Evolutionary conservation across 2,113 vertebrate genomes (phyloP), one percentile per base, ranked within the genome.

Genomic region (Canis aureus): DNA sequence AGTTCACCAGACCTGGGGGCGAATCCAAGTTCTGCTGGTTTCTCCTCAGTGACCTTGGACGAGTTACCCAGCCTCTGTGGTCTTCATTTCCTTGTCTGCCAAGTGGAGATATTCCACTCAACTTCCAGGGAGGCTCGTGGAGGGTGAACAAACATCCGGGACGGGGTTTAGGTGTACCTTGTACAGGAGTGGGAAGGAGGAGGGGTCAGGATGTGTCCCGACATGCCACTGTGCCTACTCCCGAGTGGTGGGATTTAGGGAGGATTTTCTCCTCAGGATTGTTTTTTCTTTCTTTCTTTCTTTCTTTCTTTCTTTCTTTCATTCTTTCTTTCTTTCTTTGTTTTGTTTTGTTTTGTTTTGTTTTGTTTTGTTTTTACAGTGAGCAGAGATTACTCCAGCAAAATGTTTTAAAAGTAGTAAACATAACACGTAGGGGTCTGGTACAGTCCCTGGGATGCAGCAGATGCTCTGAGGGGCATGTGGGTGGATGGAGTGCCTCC

Each of bases 71-170:
- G 55, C 35, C 66, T 78, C 53, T 69, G 92, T 87, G 60, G 78
- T 81, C 90, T 43, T 84, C 32, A 2, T 74, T 92, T 69, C 60
- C 79, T 94, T 35, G 11, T 71, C 66, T 89, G 64, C 57, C 82
- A 16, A 51, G 20, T 22, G 29, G 16, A 69, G 23, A 87, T 19
- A 9, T 89, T 64, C 71, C 32, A 25, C 59, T 93, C 64, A 17
- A 22, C 74, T 87, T 53, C 69, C 79, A 57, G 76, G 64, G 94
- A 71, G 62, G 64, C 35, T 32, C 2, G 64, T n/a, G 49, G 66
- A 53, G 62, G 73, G 57, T 0, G 43, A 43, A 2, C 16, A 29
- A 74, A 16, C n/a, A 43, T 22, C 49, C 10, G n/a, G 80, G 64
- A 19, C 5, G 0, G 11, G 53, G 66, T 27, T 38, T 38, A n/a